Base-by-base conservation (phyloP, 2,113 vertebrate species). In the Gallinago jamesoni region DNA sequence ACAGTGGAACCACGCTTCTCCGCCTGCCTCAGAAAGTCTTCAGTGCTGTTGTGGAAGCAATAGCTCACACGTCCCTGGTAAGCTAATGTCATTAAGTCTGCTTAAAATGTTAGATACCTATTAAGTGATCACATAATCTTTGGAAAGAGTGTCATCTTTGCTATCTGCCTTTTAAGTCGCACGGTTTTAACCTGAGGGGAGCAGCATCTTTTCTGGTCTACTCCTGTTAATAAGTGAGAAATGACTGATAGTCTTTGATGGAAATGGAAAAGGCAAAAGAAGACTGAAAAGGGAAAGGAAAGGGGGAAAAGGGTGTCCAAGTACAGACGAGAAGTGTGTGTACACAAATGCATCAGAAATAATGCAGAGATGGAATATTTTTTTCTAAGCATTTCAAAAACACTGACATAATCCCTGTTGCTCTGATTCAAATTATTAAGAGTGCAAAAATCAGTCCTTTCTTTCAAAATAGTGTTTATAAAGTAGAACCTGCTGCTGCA, bases 1-100 rank as follows among this genome's bases (percentile, higher is more conserved):
- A 99, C 98, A 99, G 99, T 10, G 99, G 99, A 41, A 99, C 99
- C 67, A 99, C 99, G 0, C 98, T 99, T 57, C 98, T 99, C 70
- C 98, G 99, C 63, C 98, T 99, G 83, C 99, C 99, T 53, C 97
- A 97, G 97, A 99, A 99, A 57, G 99, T 99, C 81, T 99, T 99
- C 79, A 96, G 84, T 28, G 99, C 99, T 1, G 98, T 99, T 88
- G 98, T 99, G 41, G 98, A 98, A 56, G 98, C 99, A 22, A 99
- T 99, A 97, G 98, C 97, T 90, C 98, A 92, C 64, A 98, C 98
- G 0, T 99, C 99, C 79, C 96, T 99, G 99, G 99, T 99, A 98
- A 97, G 98, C 66, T 45, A 47, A 55, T 14, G 25, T 31, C 35
- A 31, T 33, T 33, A 52, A 63, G 79, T 47, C 64, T 73, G 31